These are phyloP conservation scores for Oasisia sp. DNA, from an alignment of 2,888 invertebrate species.

Conservation along the genomic window DNA sequence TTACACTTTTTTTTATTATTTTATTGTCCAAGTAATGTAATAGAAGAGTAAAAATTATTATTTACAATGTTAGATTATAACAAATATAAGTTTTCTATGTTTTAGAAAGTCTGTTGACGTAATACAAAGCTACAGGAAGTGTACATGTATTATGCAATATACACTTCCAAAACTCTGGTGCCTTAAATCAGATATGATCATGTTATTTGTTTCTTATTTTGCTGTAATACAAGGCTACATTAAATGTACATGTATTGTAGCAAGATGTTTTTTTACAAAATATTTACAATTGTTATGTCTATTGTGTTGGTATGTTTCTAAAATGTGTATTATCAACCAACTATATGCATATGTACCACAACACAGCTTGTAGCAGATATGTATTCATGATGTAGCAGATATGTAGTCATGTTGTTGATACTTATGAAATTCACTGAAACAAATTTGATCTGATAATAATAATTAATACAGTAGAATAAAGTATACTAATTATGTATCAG, in stretches of 20 bases:
- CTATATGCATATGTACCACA: neutral
- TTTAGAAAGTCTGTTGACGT: neutral
- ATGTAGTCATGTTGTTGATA: neutral
- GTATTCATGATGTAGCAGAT: neutral
- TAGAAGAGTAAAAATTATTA: neutral
- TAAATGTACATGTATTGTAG: constrained; percentile 17
- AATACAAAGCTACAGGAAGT: constrained; percentile 6
- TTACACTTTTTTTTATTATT: neutral
- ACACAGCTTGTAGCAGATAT: neutral
- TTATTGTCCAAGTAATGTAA: too few relatives aligned
- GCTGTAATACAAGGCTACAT: constrained; percentile 12
- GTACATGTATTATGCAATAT: constrained; percentile 5
- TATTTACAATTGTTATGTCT: neutral
- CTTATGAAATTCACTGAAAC: neutral
- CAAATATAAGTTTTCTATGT: neutral
- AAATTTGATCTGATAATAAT: neutral
- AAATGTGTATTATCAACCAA: neutral
- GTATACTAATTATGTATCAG: neutral
- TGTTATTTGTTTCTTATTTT: neutral
- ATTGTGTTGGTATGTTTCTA: neutral
- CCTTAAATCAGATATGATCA: neutral
- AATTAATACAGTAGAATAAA: neutral
- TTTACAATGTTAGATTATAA: neutral
- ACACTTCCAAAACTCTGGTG: neutral
- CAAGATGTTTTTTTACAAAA: neutral